phyloP scores from a whole-genome alignment of 2,888 invertebrate species.

The Melieria crassipennis region DNA sequence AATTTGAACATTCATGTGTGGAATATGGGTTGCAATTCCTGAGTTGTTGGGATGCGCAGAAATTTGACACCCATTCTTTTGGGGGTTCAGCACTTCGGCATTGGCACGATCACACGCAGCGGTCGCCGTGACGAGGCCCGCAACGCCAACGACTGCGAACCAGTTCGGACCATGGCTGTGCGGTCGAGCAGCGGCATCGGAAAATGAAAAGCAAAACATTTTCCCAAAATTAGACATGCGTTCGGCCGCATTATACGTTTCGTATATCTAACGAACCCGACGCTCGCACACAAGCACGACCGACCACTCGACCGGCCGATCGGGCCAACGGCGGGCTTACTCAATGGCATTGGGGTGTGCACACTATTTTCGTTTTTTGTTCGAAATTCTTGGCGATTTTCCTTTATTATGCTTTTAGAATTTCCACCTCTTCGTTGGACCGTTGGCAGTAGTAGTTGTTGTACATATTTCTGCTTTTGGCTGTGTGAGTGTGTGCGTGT shows the following conservation, averaged over 20 bases:
- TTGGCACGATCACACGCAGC: slow-evolving; percentile 36
- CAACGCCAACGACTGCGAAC: slow-evolving; percentile 31
- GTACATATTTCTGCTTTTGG: too few species aligned
- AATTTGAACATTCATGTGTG: too few species aligned
- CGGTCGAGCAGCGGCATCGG: neutral
- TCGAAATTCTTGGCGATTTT: slow-evolving; percentile 20
- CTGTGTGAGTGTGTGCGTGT: slow-evolving; percentile 20
- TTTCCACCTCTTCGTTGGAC: too few species aligned
- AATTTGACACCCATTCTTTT: slow-evolving; percentile 52
- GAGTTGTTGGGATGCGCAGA: slow-evolving; percentile 43
- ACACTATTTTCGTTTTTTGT: slow-evolving; percentile 11
- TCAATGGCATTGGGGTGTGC: neutral
- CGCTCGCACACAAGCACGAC: neutral
- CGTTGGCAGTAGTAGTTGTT: too few species aligned
- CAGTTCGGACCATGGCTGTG: neutral
- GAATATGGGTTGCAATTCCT: neutral
- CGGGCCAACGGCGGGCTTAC: neutral
- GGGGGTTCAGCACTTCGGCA: too few species aligned
- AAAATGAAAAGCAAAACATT: slow-evolving; percentile 47
- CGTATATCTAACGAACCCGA: neutral
- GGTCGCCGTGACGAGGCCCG: slow-evolving; percentile 16
- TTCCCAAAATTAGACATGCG: slow-evolving; percentile 63
- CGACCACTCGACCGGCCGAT: neutral
- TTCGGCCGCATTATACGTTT: slow-evolving; percentile 18
- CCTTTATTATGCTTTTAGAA: slow-evolving; percentile 25